These are phyloP conservation scores for Drosophila mojavensis DNA, from an alignment of 1,140 invertebrate genomes.

Conservation along the genomic window DNA sequence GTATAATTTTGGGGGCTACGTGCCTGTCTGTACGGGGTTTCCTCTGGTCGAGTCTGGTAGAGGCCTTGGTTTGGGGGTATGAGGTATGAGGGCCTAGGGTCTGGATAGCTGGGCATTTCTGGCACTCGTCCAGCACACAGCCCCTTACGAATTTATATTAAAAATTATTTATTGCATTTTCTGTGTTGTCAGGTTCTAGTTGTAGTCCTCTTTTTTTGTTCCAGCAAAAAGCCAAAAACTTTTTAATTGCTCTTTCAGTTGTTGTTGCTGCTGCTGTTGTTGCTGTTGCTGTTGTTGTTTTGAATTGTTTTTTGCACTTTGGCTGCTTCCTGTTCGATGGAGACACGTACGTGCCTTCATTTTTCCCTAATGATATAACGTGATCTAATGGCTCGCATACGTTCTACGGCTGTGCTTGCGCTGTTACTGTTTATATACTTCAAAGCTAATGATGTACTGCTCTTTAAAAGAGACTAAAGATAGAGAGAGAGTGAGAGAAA, in stretches of 20 bases:
- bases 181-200: constrained; percentile 17
- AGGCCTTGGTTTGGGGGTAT: not conserved
- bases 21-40: constrained; percentile 32
- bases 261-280: constrained; percentile 21
- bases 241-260: constrained; percentile 60
- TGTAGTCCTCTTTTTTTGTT: constrained; percentile 8
- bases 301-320: constrained; percentile 58
- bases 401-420: constrained; percentile 14
- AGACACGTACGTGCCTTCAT: constrained; percentile 75
- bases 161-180: constrained; percentile 77
- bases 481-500: too few species aligned
- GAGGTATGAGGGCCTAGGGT: too few species aligned
- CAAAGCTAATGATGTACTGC: not conserved
- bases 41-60: not conserved
- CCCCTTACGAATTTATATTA: constrained; percentile 74
- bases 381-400: constrained; percentile 52
- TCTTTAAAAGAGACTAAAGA: constrained; percentile 1
- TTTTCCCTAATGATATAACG: constrained; percentile 73
- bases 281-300: constrained; percentile 35
- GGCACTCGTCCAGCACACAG: constrained; percentile 39
- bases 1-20: constrained; percentile 57
- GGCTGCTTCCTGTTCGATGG: constrained; percentile 41
- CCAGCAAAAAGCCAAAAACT: constrained; percentile 60
- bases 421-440: constrained; percentile 27
- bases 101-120: constrained; percentile 14